phyloP scores from a whole-genome alignment of 2,888 invertebrate genomes.

The Rhimphoctona megacephalus region DNA sequence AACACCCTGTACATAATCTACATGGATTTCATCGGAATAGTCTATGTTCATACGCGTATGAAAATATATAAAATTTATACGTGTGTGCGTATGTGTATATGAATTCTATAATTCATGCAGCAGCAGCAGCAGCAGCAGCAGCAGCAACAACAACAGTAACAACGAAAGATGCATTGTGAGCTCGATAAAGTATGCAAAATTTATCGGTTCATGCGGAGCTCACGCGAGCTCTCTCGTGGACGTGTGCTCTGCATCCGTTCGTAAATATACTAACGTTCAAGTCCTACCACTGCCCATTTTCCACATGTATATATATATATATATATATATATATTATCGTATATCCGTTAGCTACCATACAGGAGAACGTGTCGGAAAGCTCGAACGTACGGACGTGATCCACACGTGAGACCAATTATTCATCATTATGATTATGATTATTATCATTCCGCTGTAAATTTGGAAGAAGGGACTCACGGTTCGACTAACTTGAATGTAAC shows the following conservation, averaged over 20 bases:
- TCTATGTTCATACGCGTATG: background rate
- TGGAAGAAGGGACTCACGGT: constrained; percentile 22
- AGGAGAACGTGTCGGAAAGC: constrained; percentile 47
- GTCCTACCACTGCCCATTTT: constrained; percentile 38
- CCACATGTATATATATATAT: background rate
- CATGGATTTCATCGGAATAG: background rate
- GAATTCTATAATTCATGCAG: constrained; percentile 56
- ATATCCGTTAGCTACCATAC: constrained; percentile 34
- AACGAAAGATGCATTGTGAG: constrained; percentile 73
- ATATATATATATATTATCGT: background rate
- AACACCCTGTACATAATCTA: constrained; percentile 12
- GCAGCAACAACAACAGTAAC: constrained; percentile 61
- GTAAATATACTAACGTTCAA: constrained; percentile 54
- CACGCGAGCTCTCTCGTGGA: constrained; percentile 31
- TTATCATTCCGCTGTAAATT: constrained; percentile 56
- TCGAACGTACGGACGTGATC: constrained; percentile 42
- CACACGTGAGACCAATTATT: constrained; percentile 57
- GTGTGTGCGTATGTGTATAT: constrained; percentile 24
- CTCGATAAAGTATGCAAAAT: constrained; percentile 79
- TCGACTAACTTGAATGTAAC: constrained; percentile 48
- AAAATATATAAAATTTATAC: constrained; percentile 20
- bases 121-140: too few species aligned
- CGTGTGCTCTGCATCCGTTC: constrained; percentile 55
- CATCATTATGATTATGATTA: constrained; percentile 55
- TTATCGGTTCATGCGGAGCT: constrained; percentile 72